phyloP scores from a whole-genome alignment of 92 coral and sea anemone species.

The Paragorgia papillata region DNA sequence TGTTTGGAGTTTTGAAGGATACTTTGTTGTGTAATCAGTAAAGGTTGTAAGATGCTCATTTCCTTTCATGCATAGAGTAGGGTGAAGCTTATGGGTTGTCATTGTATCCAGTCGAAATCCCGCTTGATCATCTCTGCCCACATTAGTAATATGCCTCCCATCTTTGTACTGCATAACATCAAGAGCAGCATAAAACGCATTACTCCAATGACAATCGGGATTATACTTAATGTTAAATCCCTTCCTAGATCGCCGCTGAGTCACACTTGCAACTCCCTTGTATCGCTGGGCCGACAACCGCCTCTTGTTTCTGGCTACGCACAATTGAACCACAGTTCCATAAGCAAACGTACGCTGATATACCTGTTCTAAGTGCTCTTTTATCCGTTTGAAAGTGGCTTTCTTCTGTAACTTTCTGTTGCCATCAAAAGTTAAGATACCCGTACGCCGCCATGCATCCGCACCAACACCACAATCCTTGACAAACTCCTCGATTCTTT shows the following conservation, averaged over 20 bases:
- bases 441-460: conserved; percentile 58
- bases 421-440: too few relatives aligned
- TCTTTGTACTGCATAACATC: conserved; percentile 51
- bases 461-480: too few relatives aligned
- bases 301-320: conserved; percentile 63
- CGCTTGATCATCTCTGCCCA: conserved; percentile 50
- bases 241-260: conserved; percentile 55
- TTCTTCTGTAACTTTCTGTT: too few relatives aligned
- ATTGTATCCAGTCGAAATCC: conserved; percentile 45
- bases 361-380: conserved; percentile 26
- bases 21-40: conserved; percentile 29
- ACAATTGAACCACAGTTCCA: conserved; percentile 69
- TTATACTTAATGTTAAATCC: conserved; percentile 61
- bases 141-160: conserved; percentile 52
- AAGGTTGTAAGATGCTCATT: conserved; percentile 1
- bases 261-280: too few relatives aligned
- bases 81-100: conserved; percentile 40
- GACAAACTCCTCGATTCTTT: conserved; percentile 49
- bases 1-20: conserved; percentile 29
- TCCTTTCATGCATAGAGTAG: conserved; percentile 33
- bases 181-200: conserved; percentile 49
- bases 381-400: conserved; percentile 23
- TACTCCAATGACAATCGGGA: too few relatives aligned
- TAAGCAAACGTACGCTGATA: conserved; percentile 54
- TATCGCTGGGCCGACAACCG: conserved; percentile 52